Evolutionary conservation across 2,888 invertebrate species (phyloP).

Genomic region (Mystacides longicornis): DNA sequence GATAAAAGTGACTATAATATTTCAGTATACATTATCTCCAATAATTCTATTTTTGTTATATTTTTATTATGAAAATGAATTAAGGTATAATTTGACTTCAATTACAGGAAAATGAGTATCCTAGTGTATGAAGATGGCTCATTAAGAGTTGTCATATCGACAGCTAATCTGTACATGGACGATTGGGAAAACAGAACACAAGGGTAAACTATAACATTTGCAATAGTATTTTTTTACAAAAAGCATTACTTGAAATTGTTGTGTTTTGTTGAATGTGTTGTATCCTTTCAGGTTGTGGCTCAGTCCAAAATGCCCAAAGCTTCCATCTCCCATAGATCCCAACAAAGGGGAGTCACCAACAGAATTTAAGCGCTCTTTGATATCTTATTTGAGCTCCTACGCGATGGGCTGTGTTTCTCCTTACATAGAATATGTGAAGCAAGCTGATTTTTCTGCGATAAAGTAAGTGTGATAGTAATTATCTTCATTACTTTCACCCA

Average conservation of each 20-base stretch:
- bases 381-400: slow-evolving; percentile 72
- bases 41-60: neutral
- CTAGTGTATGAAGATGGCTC: slow-evolving; percentile 76
- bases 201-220: slow-evolving; percentile 60
- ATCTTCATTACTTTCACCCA: too few relatives aligned
- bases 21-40: too few relatives aligned
- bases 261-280: too few relatives aligned
- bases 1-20: too few relatives aligned
- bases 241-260: too few relatives aligned
- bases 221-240: too few relatives aligned
- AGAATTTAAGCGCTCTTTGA: slow-evolving; percentile 68
- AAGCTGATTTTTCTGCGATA: slow-evolving; percentile 74
- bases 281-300: slow-evolving; percentile 93
- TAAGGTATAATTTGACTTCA: neutral
- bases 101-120: slow-evolving; percentile 75
- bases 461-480: slow-evolving; percentile 50
- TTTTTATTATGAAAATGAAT: neutral
- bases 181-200: slow-evolving; percentile 96
- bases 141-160: slow-evolving; percentile 78
- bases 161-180: slow-evolving; percentile 83
- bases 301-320: slow-evolving; percentile 66
- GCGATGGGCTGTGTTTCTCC: slow-evolving; percentile 56
- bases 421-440: slow-evolving; percentile 67
- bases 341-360: slow-evolving; percentile 74
- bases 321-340: slow-evolving; percentile 47